A percentile compares a stretch with the other conserved stretches of the same genome.
Conservation (phyloP, 2,113 vertebrate species). For the Bothrops jararaca region DNA sequence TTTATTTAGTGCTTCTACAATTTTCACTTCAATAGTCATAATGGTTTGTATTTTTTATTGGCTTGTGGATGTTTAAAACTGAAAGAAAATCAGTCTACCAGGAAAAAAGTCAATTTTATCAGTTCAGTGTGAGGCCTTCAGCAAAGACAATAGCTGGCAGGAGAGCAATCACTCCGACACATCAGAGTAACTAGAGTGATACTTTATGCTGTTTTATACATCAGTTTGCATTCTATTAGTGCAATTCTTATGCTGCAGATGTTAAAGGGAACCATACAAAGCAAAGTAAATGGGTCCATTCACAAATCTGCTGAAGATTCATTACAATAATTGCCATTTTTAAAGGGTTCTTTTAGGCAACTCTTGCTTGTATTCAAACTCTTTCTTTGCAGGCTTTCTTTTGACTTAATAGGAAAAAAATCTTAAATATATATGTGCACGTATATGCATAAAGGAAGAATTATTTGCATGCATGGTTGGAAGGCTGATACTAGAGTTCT, state of each 20-base stretch:
- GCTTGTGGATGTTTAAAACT: slow-evolving; percentile 44
- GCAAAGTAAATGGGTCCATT: slow-evolving; percentile 20
- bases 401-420: slow-evolving; percentile 25
- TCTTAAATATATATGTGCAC: background rate
- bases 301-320: background rate
- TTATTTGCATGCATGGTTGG: slow-evolving; percentile 33
- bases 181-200: slow-evolving; percentile 4
- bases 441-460: slow-evolving; percentile 17
- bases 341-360: background rate
- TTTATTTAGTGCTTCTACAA: background rate
- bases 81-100: slow-evolving; percentile 19
- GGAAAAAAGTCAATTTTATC: slow-evolving; percentile 18
- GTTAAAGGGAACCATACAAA: background rate
- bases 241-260: background rate
- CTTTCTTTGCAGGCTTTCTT: slow-evolving; percentile 13
- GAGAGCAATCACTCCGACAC: background rate
- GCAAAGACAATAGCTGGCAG: slow-evolving; percentile 17
- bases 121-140: background rate
- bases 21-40: slow-evolving; percentile 40
- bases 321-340: slow-evolving; percentile 26
- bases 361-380: slow-evolving; percentile 15
- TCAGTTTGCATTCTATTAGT: slow-evolving; percentile 7
- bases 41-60: slow-evolving; percentile 37
- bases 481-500: background rate
- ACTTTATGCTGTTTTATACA: slow-evolving; percentile 13